Percentiles rank a stretch among this genome's conserved stretches.
These are phyloP conservation scores for Merodon equestris DNA, from an alignment of 2,888 invertebrate species.

Conservation along the genomic window DNA sequence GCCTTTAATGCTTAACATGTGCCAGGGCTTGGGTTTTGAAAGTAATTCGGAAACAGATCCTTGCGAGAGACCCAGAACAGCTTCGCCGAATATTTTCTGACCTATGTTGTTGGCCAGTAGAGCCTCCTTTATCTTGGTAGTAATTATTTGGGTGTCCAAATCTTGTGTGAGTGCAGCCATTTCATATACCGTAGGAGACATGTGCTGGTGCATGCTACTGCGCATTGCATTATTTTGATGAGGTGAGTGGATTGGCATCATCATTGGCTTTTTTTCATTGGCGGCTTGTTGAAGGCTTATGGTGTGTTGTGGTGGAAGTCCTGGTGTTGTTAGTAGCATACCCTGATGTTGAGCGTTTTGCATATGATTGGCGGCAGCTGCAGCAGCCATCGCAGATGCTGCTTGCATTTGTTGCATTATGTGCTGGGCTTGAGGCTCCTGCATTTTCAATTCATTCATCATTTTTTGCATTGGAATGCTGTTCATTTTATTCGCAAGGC, in stretches of 20 bases:
- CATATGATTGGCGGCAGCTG: slow-evolving; percentile 69
- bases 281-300: slow-evolving; percentile 83
- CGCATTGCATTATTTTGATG: slow-evolving; percentile 86
- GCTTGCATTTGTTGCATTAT: slow-evolving; percentile 81
- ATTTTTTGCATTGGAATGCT: slow-evolving; percentile 85
- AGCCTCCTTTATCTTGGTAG: slow-evolving; percentile 98
- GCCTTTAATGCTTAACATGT: slow-evolving; percentile 98
- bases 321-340: slow-evolving; percentile 87
- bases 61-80: slow-evolving; percentile 96
- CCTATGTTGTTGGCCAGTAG: slow-evolving; percentile 97
- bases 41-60: slow-evolving; percentile 98
- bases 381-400: slow-evolving; percentile 79
- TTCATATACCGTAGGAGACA: slow-evolving; percentile 97
- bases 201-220: slow-evolving; percentile 87
- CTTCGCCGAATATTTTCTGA: slow-evolving; percentile 99
- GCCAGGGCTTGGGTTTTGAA: slow-evolving; percentile 99
- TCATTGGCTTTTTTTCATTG: slow-evolving; percentile 81
- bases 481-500: slow-evolving; percentile 87
- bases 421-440: slow-evolving; percentile 83
- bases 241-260: slow-evolving; percentile 82
- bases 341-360: slow-evolving; percentile 77
- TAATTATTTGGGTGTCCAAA: slow-evolving; percentile 96
- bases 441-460: slow-evolving; percentile 87
- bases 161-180: slow-evolving; percentile 98
- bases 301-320: slow-evolving; percentile 87